Percentiles rank a stretch among this genome's conserved stretches.
Conservation (phyloP, 2,113 vertebrate genomes). For the Tenrec ecaudatus region DNA sequence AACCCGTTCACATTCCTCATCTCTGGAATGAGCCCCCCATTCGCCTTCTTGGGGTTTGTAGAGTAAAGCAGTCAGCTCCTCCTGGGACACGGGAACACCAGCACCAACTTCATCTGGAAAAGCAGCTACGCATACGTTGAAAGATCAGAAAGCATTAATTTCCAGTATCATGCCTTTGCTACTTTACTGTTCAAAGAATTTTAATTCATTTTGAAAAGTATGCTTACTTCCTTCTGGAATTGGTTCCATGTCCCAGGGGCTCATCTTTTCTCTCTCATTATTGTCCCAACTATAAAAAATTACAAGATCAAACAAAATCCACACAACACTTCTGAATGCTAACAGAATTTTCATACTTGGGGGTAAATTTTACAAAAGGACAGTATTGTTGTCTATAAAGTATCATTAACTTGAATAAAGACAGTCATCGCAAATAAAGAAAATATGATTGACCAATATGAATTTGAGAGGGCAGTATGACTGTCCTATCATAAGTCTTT, state of each 20-base stretch:
- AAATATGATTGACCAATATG: conserved; percentile 4
- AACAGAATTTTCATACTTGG: conserved; percentile 40
- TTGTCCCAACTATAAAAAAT: conserved; percentile 95
- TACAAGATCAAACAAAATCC: conserved; percentile 69
- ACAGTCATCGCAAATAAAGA: conserved; percentile 40
- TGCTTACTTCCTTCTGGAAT: conserved; percentile 97
- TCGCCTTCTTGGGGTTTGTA: conserved; percentile 97
- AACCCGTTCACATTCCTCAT: conserved; percentile 96
- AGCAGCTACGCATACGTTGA: conserved; percentile 82
- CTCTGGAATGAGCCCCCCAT: conserved; percentile 94
- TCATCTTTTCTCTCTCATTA: conserved; percentile 97
- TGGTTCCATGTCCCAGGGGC: conserved; percentile 99
- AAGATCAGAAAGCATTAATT: conserved; percentile 75
- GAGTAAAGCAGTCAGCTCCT: conserved; percentile 94
- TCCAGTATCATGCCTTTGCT: conserved; percentile 14
- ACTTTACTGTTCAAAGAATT: conserved; percentile 51
- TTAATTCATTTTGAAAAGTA: conserved; percentile 59
- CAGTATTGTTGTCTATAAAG: conserved; percentile 29
- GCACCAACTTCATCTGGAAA: conserved; percentile 95
- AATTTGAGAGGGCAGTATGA: conserved; percentile 17
- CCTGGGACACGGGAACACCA: conserved; percentile 95
- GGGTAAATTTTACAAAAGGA: conserved; percentile 36
- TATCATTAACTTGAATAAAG: conserved; percentile 43
- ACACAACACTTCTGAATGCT: not conserved
- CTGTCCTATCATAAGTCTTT: not conserved